Percentiles rank a stretch among this genome's conserved stretches.
phyloP scores from a whole-genome alignment of 1,140 invertebrate genomes.

The Pachypeltis micranthus region DNA sequence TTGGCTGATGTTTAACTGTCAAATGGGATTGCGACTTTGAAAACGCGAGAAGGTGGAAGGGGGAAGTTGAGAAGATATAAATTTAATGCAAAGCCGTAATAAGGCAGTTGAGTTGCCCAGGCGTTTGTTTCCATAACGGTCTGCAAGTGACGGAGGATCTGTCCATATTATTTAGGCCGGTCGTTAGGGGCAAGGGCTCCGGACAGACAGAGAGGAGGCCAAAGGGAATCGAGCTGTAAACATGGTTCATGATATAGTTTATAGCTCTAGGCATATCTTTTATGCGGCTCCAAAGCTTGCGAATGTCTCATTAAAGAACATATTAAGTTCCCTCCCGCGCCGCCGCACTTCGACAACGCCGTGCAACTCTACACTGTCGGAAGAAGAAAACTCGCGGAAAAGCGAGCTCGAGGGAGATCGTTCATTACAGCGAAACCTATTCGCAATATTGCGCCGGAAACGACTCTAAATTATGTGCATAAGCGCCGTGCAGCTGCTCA shows the following conservation, averaged over 20 bases:
- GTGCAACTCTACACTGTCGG: too few relatives aligned
- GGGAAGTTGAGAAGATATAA: background rate
- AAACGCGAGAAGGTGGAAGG: background rate
- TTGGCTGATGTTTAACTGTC: background rate
- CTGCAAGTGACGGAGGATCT: background rate
- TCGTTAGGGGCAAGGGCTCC: background rate
- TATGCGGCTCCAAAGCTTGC: conserved; percentile 1
- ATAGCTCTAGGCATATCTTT: background rate
- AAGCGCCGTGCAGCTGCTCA: too few relatives aligned
- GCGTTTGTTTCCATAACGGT: background rate
- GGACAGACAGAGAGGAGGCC: too few relatives aligned
- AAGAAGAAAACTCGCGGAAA: too few relatives aligned
- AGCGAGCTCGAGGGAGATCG: too few relatives aligned
- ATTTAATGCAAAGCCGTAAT: conserved; percentile 3
- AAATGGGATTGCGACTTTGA: background rate
- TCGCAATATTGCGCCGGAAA: too few relatives aligned
- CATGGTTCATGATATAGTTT: conserved; percentile 8
- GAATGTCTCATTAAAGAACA: conserved; percentile 6
- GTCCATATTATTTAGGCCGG: conserved; percentile 4
- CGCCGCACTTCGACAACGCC: too few relatives aligned
- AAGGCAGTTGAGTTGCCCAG: conserved; percentile 3
- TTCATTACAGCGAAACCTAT: too few relatives aligned
- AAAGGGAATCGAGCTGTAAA: conserved; percentile 1
- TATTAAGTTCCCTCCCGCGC: conserved; percentile 1
- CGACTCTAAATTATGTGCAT: too few relatives aligned